phyloP scores from a whole-genome alignment of 2,888 invertebrate genomes.

The Heliconius ismenius region DNA sequence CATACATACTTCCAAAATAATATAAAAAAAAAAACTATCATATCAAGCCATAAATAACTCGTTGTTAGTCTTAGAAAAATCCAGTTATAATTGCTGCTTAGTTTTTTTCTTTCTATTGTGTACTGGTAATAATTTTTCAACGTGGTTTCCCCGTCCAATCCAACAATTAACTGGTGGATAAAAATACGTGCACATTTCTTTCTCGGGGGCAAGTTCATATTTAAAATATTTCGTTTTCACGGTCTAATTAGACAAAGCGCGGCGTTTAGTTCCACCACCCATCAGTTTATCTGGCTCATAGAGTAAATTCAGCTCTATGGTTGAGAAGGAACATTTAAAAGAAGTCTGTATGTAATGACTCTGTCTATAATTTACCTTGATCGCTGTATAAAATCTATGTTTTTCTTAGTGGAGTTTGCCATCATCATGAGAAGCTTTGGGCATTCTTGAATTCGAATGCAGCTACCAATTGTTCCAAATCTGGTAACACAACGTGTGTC shows the following conservation, averaged over 20 bases:
- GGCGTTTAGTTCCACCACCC: not conserved
- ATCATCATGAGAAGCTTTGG: slow-evolving; percentile 50
- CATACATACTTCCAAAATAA: not conserved
- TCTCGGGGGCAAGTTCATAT: not conserved
- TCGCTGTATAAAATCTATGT: slow-evolving; percentile 51
- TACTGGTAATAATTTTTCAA: not conserved
- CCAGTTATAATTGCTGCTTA: not conserved
- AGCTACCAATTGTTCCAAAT: slow-evolving; percentile 54
- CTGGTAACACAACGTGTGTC: slow-evolving; percentile 52
- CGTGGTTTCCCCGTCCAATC: not conserved
- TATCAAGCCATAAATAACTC: slow-evolving; percentile 6
- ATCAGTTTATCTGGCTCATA: not conserved
- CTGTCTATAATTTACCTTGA: slow-evolving; percentile 52
- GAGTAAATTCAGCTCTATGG: too few species aligned
- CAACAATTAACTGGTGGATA: not conserved
- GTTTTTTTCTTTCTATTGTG: slow-evolving; percentile 6
- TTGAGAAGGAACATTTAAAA: too few species aligned
- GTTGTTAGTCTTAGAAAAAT: not conserved
- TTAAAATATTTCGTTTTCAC: too few species aligned
- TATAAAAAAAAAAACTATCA: not conserved
- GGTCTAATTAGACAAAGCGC: too few species aligned
- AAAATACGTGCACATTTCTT: not conserved
- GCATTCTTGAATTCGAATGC: slow-evolving; percentile 56
- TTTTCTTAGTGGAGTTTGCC: slow-evolving; percentile 49
- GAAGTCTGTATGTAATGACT: too few species aligned